These are phyloP conservation scores for Myotis lucifugus DNA, from an alignment of 2,113 vertebrate genomes.

Conservation along the genomic window DNA sequence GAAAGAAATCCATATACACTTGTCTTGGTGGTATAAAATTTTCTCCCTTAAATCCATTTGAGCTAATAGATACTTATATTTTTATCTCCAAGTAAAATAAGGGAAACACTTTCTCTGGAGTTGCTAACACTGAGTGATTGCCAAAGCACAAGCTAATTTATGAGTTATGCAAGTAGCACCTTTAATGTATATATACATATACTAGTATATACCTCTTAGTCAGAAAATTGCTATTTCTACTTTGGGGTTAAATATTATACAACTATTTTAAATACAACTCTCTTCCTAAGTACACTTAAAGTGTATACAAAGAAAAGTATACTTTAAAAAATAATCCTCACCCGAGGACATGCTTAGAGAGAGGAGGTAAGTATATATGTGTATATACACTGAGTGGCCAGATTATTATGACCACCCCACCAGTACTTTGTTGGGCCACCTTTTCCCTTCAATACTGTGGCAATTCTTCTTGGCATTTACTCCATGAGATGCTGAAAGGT, in stretches of 20 bases:
- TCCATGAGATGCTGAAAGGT: no score
- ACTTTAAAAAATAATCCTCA: neutral
- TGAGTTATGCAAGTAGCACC: constrained; percentile 36
- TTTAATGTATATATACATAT: constrained; percentile 18
- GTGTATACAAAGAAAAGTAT: neutral
- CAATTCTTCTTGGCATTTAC: no score
- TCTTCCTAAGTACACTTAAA: neutral
- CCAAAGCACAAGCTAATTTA: constrained; percentile 51
- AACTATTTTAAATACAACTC: constrained; percentile 41
- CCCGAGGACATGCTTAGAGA: neutral
- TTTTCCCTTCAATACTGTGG: no score
- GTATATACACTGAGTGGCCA: no score
- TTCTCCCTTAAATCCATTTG: constrained; percentile 47
- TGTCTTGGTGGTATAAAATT: neutral
- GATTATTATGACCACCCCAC: no score
- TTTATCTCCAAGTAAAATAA: constrained; percentile 64
- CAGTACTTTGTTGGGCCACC: no score
- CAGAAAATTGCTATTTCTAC: constrained; percentile 64
- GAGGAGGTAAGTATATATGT: neutral
- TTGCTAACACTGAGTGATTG: constrained; percentile 51
- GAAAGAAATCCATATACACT: constrained; percentile 13
- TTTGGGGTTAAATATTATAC: constrained; percentile 21
- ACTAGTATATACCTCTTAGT: neutral
- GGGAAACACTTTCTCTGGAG: constrained; percentile 55
- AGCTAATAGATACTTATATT: constrained; percentile 46